Evolutionary conservation across 2,888 invertebrate species (phyloP).

Genomic region (Ptilodon capucinus): DNA sequence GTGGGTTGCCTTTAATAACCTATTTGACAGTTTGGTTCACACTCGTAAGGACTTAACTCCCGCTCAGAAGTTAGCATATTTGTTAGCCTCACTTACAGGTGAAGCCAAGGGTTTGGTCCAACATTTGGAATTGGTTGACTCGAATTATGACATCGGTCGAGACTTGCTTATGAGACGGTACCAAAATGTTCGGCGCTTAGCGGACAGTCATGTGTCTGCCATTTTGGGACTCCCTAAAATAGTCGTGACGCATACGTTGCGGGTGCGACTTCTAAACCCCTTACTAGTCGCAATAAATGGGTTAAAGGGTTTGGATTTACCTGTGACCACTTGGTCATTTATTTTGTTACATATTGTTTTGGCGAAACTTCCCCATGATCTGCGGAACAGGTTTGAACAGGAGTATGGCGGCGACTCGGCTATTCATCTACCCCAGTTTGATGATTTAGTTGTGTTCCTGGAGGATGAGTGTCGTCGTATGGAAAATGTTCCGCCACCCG

Average conservation of each 20-base stretch:
- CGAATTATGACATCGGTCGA: neutral
- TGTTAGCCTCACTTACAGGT: neutral
- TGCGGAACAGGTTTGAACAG: neutral
- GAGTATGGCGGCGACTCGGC: neutral
- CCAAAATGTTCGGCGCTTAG: neutral
- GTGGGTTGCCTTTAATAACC: neutral
- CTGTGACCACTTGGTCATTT: neutral
- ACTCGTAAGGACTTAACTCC: neutral
- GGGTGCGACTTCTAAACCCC: neutral
- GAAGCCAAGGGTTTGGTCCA: neutral
- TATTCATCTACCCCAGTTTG: neutral
- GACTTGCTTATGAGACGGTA: neutral
- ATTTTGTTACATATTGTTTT: neutral
- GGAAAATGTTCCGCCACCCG: neutral
- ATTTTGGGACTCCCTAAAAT: neutral
- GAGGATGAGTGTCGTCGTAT: neutral
- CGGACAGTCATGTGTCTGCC: neutral
- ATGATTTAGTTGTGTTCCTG: neutral
- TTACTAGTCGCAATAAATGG: neutral
- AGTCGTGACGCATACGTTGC: neutral
- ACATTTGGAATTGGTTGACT: neutral
- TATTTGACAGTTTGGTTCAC: neutral
- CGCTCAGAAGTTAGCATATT: neutral
- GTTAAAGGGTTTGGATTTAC: neutral
- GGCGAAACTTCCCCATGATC: neutral